Percentiles rank a stretch among this genome's conserved stretches.
Conservation (phyloP, 2,888 invertebrate species). For the Chaetogeoica ovagalla region DNA sequence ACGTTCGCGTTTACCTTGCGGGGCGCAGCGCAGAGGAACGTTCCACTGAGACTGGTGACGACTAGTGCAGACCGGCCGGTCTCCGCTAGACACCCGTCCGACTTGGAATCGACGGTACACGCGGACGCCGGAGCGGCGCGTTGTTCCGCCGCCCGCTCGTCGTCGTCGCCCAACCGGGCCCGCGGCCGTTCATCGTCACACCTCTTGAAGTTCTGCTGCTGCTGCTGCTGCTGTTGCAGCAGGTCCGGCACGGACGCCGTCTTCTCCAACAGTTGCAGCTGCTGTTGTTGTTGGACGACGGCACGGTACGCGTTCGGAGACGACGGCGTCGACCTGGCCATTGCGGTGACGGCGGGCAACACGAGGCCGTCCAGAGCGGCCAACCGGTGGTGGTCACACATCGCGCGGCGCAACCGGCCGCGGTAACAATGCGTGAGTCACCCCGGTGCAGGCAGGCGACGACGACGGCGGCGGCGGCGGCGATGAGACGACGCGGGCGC, state of each 20-base stretch:
- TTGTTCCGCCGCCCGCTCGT: not conserved
- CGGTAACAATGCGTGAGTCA: conserved; percentile 26
- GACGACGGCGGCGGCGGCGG: not conserved
- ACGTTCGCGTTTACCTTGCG: conserved; percentile 18
- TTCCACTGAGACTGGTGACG: conserved; percentile 44
- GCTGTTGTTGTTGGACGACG: conserved; percentile 37
- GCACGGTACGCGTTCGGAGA: conserved; percentile 53
- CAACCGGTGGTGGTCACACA: conserved; percentile 50
- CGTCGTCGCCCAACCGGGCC: not conserved
- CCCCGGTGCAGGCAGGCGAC: not conserved
- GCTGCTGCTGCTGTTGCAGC: not conserved
- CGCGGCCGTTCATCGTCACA: not conserved
- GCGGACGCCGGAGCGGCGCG: conserved; percentile 25
- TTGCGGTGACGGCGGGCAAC: conserved; percentile 10
- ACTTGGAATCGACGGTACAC: conserved; percentile 41
- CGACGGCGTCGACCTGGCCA: conserved; percentile 53
- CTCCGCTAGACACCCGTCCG: conserved; percentile 36
- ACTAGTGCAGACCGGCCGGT: conserved; percentile 17
- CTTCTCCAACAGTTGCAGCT: conserved; percentile 41
- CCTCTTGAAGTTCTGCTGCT: not conserved
- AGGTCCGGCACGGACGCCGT: conserved; percentile 47
- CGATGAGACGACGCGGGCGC: too few relatives aligned
- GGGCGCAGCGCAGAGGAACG: conserved; percentile 11
- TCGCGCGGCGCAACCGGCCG: conserved; percentile 46
- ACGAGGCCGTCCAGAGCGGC: conserved; percentile 48